phyloP scores from a whole-genome alignment of 2,888 invertebrate species.

The Cataglyphis albicans region DNA sequence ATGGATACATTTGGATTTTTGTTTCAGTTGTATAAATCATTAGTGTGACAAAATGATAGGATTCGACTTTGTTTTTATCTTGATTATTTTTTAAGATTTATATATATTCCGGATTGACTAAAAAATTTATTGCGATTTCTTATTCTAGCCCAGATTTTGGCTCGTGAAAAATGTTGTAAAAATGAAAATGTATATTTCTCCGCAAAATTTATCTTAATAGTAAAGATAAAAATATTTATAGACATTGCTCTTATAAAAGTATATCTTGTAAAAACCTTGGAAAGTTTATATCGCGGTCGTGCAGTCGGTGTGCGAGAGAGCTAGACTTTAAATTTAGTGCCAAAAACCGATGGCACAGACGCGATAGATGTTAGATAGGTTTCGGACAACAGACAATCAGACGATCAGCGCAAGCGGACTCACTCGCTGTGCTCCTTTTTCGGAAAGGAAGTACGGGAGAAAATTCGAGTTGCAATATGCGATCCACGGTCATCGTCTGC shows the following conservation, averaged over 20 bases:
- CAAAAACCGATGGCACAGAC: background rate
- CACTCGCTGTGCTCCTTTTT: slow-evolving; percentile 14
- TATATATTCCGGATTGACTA: background rate
- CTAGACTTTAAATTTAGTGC: background rate
- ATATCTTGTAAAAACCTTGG: background rate
- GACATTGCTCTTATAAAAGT: background rate
- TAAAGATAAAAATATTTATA: background rate
- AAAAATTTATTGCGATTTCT: background rate
- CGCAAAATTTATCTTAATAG: background rate
- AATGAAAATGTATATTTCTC: background rate
- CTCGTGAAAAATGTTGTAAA: background rate
- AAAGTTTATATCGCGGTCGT: slow-evolving; percentile 11
- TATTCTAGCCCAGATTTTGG: background rate
- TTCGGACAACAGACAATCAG: slow-evolving; percentile 54
- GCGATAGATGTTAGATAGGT: slow-evolving; percentile 16
- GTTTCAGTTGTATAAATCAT: background rate
- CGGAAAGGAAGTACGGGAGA: background rate
- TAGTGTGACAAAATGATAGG: background rate
- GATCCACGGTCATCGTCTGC: slow-evolving; percentile 61
- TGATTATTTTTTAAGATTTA: slow-evolving; percentile 4
- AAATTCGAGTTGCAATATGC: slow-evolving; percentile 66
- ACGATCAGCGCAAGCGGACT: slow-evolving; percentile 28
- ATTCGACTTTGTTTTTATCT: background rate
- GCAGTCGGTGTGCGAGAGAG: background rate
- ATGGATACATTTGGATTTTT: background rate